Evolutionary conservation across 2,888 invertebrate genomes (phyloP), one percentile per base, ranked within the genome.

Genomic region (Andrena trimmerana): DNA sequence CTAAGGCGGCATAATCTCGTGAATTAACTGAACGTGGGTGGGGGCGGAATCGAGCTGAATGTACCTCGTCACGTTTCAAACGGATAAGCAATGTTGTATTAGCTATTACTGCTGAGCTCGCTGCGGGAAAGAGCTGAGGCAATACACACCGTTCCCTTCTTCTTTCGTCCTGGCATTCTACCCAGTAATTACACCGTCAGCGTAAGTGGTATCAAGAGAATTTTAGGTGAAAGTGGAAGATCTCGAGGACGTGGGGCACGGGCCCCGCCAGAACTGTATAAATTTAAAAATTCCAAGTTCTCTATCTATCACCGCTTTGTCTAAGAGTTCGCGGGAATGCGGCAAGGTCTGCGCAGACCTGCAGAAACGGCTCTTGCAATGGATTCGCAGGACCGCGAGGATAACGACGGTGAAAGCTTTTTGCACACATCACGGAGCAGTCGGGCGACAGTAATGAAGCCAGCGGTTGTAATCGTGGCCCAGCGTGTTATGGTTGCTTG

Each of bases 1-100:
- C 71, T 63, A 79, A 78, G 70, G 66, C 75, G 59, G 72, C 78
- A 65, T 86, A 85, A 86, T 86, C 87, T 62, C 24, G n/a, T 54
- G 66, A 75, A 82, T 76, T 82, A 63, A 24, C 27, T 13, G 57
- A 27, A 57, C 16, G 57, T 20, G n/a, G 27, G 13, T 20, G 16
- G 2, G 36, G 16, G 54, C 16, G 42, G 57, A 57, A 57, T 24
- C 57, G 5, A 8, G 10, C 57, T 24, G 24, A 27, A 20, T 57
- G 24, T 24, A 57, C 20, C 20, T 57, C 57, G 57, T 57, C 57
- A 57, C 42, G 42, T 42, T 42, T 42, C 42, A 16, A 42, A 42
- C 16, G 42, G 42, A 42, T 42, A 42, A 42, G 42, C 13, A 42
- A 16, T 16, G 16, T 42, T 42, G 42, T 42, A 42, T 42, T 42